Evolutionary conservation across 2,888 invertebrate species (phyloP).

Genomic region (Phengaris arion): DNA sequence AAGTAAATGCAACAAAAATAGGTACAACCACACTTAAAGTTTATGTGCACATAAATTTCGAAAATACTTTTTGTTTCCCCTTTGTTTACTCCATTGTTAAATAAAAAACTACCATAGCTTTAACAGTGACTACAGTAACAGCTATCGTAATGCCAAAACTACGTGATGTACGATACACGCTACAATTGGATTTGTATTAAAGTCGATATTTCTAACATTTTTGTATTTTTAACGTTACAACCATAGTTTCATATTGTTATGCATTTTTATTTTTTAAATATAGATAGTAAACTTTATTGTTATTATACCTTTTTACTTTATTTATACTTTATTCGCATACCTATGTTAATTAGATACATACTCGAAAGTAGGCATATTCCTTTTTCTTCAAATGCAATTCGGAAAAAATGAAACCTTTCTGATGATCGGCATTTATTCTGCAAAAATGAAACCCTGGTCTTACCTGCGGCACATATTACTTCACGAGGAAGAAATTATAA

Average conservation of each 20-base stretch:
- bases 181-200: constrained; percentile 25
- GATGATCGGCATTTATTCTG: too few species aligned
- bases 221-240: neutral
- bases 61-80: constrained; percentile 30
- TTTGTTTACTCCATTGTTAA: constrained; percentile 42
- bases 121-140: constrained; percentile 26
- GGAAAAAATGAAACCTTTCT: too few species aligned
- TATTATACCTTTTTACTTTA: too few species aligned
- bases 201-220: neutral
- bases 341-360: too few species aligned
- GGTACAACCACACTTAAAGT: constrained; percentile 29
- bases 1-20: constrained; percentile 23
- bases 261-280: neutral
- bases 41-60: constrained; percentile 26
- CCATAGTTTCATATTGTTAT: neutral
- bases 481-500: too few species aligned
- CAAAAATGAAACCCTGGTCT: too few species aligned
- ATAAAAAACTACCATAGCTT: constrained; percentile 30
- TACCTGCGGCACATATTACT: too few species aligned
- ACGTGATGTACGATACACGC: constrained; percentile 25
- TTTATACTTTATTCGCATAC: too few species aligned
- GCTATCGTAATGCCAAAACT: constrained; percentile 28
- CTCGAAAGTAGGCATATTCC: too few species aligned
- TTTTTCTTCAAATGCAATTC: too few species aligned
- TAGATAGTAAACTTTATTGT: too few species aligned